Conservation (phyloP, 2,888 invertebrate species). For the Dexiosoma caninum region DNA sequence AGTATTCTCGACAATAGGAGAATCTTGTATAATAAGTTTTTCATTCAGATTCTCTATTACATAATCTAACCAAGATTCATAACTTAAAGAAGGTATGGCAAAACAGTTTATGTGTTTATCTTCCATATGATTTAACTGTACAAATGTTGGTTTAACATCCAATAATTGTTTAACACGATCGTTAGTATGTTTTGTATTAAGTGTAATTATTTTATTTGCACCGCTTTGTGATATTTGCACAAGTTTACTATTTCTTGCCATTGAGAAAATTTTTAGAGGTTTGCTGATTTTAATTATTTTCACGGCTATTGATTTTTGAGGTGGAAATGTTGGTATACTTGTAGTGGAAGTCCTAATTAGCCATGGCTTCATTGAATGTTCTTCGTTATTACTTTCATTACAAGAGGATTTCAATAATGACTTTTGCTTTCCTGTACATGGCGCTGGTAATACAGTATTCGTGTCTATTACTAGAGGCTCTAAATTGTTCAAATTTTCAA, state of each 20-base stretch:
- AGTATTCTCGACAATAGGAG: slow-evolving; percentile 82
- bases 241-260: slow-evolving; percentile 16
- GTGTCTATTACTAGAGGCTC: slow-evolving; percentile 27
- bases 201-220: slow-evolving; percentile 3
- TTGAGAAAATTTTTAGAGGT: slow-evolving; percentile 23
- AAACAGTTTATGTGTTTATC: background rate
- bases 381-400: background rate
- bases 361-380: background rate
- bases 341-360: background rate
- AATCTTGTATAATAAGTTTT: slow-evolving; percentile 84
- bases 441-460: background rate
- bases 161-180: background rate
- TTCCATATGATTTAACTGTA: background rate
- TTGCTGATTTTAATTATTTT: slow-evolving; percentile 44
- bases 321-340: background rate
- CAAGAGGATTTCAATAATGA: slow-evolving; percentile 31
- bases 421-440: background rate
- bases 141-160: background rate
- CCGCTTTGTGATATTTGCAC: slow-evolving; percentile 38
- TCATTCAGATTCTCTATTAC: slow-evolving; percentile 88
- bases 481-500: slow-evolving; percentile 53
- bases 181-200: background rate
- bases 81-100: slow-evolving; percentile 75
- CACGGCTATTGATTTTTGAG: slow-evolving; percentile 32
- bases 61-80: slow-evolving; percentile 85